Base-by-base conservation (phyloP, 2,888 invertebrate genomes). In the Leptinotarsa haldemani region DNA sequence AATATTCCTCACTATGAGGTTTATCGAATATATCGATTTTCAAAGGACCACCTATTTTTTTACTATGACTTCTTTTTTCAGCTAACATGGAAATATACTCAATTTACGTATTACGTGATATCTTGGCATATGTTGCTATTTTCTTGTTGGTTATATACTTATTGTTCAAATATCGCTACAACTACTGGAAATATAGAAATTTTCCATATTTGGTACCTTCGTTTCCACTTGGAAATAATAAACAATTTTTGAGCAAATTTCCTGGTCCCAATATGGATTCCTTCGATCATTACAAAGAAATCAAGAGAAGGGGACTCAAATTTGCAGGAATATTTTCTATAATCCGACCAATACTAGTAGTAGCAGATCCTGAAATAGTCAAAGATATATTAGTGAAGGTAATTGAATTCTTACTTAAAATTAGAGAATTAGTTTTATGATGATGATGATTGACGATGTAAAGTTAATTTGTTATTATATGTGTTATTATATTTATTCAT, bases 161-260 rank as follows among this genome's bases (percentile, higher is more conserved):
- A 47, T 76, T 74, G 40, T 75, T 77, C 71, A 65, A 56, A 48
- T 63, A 70, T 48, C 53, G 69, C 16, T 80, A 70, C 73, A 72
- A 76, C 63, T 76, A 82, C 65, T 85, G 84, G 84, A 71, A 78
- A 53, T 79, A 76, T 40, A 76, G 72, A 52, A 79, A 80, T n/a
- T 73, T 83, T 7, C 79, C 80, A n/a, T 76, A 74, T 50, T 63
- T 80, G 4, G 65, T 78, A 65, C 83, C 84, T 3, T 70, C 65
- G 13, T 82, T 84, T 67, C 83, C 83, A 0, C 80, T 82, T 22
- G 85, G 85, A n/a, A 82, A 80, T 68, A 63, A 70, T 18, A 72
- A 70, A 9, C 75, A 75, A n/a, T 18, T 79, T 5, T 30, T 80
- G 7, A 71, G 66, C 25, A 64, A 63, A 30, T 73, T 65, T 68